Conservation (phyloP, 2,888 invertebrate species). For the Apamea anceps region DNA sequence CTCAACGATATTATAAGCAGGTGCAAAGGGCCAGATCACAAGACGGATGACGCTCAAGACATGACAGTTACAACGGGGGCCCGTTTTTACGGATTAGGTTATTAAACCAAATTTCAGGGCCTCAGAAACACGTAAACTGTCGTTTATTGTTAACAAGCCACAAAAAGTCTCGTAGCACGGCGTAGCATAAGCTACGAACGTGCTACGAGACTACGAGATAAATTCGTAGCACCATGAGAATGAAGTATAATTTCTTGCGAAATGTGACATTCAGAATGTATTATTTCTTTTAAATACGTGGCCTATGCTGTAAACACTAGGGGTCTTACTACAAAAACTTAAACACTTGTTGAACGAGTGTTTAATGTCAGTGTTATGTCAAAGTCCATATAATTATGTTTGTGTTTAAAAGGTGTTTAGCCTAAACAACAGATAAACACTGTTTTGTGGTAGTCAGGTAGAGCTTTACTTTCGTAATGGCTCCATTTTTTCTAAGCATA, state of each 20-base stretch:
- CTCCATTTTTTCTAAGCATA: background rate
- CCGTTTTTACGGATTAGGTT: constrained; percentile 69
- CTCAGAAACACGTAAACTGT: constrained; percentile 41
- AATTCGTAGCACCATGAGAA: constrained; percentile 34
- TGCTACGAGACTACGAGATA: constrained; percentile 39
- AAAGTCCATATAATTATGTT: too few species aligned
- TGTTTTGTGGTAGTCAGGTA: too few species aligned
- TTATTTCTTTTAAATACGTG: background rate
- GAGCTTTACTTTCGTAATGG: background rate
- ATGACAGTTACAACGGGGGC: constrained; percentile 72
- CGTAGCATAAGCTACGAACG: constrained; percentile 54
- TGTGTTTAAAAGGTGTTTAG: too few species aligned
- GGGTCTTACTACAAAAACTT: too few species aligned
- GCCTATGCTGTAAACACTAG: background rate
- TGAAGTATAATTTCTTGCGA: background rate
- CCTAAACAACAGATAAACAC: too few species aligned
- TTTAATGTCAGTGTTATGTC: too few species aligned
- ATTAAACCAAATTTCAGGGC: constrained; percentile 66
- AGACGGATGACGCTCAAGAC: constrained; percentile 77
- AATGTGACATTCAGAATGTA: background rate
- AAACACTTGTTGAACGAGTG: too few species aligned
- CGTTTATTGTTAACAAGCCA: constrained; percentile 62
- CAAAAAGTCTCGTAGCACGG: constrained; percentile 56
- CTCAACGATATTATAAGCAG: constrained; percentile 71
- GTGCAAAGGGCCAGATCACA: constrained; percentile 63